Percentiles rank a stretch among this genome's conserved stretches.
phyloP scores from a whole-genome alignment of 2,113 vertebrate genomes.

The Motacilla tschutschensis region DNA sequence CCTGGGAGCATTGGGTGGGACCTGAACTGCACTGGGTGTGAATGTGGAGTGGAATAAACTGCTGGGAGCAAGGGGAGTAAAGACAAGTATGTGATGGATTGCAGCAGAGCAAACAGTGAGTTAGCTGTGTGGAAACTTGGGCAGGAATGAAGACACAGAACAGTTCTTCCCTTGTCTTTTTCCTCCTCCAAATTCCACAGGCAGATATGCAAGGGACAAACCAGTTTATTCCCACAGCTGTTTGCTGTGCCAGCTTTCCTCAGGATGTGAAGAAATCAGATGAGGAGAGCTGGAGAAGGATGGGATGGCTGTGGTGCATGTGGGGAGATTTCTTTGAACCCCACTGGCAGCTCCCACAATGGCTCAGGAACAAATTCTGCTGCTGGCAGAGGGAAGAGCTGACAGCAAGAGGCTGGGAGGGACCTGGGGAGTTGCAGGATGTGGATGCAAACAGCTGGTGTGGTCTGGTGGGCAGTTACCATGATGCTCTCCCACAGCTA shows the following conservation, averaged over 20 bases:
- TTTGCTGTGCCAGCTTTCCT: background rate
- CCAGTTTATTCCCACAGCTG: background rate
- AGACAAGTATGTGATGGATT: fast-evolving
- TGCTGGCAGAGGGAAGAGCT: background rate
- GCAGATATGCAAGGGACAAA: background rate
- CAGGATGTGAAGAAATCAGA: background rate
- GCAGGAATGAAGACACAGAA: background rate
- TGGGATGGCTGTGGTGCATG: fast-evolving
- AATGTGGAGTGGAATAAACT: background rate
- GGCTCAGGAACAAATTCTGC: background rate
- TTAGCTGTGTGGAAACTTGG: fast-evolving
- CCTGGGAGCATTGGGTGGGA: background rate
- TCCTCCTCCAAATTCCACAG: background rate
- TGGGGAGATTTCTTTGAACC: background rate
- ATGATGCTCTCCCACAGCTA: fast-evolving
- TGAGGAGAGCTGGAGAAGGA: background rate
- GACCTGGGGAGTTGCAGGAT: background rate
- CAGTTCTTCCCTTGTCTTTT: background rate
- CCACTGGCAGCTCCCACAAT: background rate
- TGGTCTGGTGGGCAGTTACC: fast-evolving
- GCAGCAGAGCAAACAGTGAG: background rate
- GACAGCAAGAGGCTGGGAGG: background rate
- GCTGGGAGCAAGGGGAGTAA: background rate
- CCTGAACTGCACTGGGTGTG: background rate
- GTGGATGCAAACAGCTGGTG: background rate